Percentiles rank a stretch among this genome's conserved stretches.
These are phyloP conservation scores for Philantomba maxwellii DNA, from an alignment of 2,113 vertebrate species.

Conservation along the genomic window DNA sequence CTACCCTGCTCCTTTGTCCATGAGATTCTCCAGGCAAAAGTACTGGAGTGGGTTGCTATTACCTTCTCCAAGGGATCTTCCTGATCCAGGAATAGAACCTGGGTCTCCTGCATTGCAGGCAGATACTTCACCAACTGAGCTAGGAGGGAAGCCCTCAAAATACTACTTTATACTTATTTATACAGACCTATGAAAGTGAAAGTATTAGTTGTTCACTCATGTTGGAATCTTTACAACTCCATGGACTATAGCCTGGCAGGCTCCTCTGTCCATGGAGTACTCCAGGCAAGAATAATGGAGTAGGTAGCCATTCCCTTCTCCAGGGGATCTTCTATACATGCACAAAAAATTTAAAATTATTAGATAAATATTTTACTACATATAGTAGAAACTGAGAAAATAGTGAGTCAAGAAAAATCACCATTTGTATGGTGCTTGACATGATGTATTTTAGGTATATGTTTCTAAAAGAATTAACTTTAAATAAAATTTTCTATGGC, in stretches of 20 bases:
- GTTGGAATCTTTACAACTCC: background rate
- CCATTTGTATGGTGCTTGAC: background rate
- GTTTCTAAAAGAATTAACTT: background rate
- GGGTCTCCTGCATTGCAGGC: background rate
- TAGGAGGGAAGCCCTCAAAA: background rate
- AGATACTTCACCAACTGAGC: background rate
- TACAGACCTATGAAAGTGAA: background rate
- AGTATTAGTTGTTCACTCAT: background rate
- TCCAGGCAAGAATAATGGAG: background rate
- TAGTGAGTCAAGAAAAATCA: background rate
- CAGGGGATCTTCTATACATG: background rate
- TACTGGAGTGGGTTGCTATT: background rate
- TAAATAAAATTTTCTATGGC: background rate
- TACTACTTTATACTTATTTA: background rate
- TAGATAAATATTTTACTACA: background rate
- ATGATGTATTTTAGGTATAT: background rate
- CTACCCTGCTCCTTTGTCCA: background rate
- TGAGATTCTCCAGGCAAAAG: background rate
- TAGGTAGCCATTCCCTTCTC: background rate
- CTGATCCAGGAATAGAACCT: background rate
- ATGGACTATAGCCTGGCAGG: background rate
- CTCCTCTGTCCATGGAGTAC: background rate
- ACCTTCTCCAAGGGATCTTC: background rate
- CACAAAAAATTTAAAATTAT: background rate
- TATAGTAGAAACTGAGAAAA: background rate